phyloP scores from a whole-genome alignment of 2,113 vertebrate genomes.

The Uria lomvia region DNA sequence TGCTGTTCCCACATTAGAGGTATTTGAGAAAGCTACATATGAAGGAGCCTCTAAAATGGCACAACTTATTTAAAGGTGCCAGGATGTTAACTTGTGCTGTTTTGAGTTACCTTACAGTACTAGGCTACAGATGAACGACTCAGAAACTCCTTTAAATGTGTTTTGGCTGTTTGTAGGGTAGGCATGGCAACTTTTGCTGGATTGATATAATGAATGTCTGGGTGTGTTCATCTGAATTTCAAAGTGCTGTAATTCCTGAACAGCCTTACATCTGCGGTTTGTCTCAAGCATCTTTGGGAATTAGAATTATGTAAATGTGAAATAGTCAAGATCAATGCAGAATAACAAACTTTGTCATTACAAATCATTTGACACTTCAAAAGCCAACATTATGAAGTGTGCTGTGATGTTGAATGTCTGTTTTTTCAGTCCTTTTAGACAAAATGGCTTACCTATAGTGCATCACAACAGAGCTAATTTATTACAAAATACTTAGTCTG shows the following conservation, averaged over 20 bases:
- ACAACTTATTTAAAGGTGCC: not conserved
- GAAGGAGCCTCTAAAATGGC: not conserved
- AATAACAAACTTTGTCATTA: slow-evolving; percentile 4
- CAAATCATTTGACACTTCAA: slow-evolving; percentile 15
- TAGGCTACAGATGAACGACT: not conserved
- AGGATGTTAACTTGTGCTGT: not conserved
- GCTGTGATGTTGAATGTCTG: not conserved
- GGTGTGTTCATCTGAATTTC: slow-evolving; percentile 54
- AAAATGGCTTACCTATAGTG: not conserved
- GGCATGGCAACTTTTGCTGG: not conserved
- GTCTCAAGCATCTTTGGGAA: slow-evolving; percentile 20
- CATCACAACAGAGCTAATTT: not conserved
- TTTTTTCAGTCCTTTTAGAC: not conserved
- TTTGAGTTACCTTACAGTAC: not conserved
- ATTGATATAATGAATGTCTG: not conserved
- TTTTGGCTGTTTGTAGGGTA: not conserved
- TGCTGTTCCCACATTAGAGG: not conserved
- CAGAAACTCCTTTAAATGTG: not conserved
- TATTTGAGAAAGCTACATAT: not conserved
- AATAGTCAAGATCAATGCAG: not conserved
- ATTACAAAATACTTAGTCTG: not conserved
- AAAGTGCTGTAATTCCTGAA: slow-evolving; percentile 3
- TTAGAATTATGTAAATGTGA: slow-evolving; percentile 37
- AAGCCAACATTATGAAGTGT: not conserved
- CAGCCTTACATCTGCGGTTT: slow-evolving; percentile 22